These are phyloP conservation scores for Carpatolechia fugitivella DNA, from an alignment of 2,888 invertebrate species.

Conservation along the genomic window DNA sequence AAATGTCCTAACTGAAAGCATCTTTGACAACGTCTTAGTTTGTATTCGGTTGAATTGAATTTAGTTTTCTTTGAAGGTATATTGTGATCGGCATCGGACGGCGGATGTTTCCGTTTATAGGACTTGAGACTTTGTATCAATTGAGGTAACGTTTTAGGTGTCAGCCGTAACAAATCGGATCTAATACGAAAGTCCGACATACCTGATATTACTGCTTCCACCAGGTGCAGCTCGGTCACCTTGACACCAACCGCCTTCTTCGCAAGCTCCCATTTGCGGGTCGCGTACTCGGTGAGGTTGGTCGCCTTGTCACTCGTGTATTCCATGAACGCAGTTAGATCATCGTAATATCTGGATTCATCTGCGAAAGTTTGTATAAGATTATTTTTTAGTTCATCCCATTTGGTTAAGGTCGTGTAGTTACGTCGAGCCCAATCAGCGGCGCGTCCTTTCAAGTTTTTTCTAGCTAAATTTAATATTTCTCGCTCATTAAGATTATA, in stretches of 20 bases:
- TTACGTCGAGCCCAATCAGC: slow-evolving; percentile 21
- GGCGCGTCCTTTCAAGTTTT: slow-evolving; percentile 19
- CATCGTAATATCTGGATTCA: slow-evolving; percentile 21
- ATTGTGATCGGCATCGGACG: slow-evolving; percentile 10
- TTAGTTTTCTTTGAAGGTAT: slow-evolving; percentile 6
- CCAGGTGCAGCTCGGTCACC: slow-evolving; percentile 17
- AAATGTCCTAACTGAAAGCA: slow-evolving; percentile 15
- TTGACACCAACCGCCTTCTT: slow-evolving; percentile 19
- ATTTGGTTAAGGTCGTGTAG: slow-evolving; percentile 17
- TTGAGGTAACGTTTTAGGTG: slow-evolving; percentile 17
- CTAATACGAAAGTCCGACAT: slow-evolving; percentile 21
- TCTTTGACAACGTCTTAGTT: slow-evolving; percentile 13
- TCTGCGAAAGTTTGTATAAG: slow-evolving; percentile 22
- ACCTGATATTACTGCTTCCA: slow-evolving; percentile 20
- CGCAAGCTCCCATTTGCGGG: slow-evolving; percentile 20
- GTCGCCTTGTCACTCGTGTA: slow-evolving; percentile 21
- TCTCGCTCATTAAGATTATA: slow-evolving; percentile 11
- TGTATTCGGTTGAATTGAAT: neutral
- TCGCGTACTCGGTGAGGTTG: slow-evolving; percentile 19
- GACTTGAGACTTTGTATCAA: slow-evolving; percentile 17
- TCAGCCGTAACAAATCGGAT: slow-evolving; percentile 20
- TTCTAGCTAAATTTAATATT: slow-evolving; percentile 15
- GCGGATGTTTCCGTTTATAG: slow-evolving; percentile 16
- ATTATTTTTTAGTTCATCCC: slow-evolving; percentile 18
- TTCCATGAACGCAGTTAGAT: slow-evolving; percentile 18